Conservation (phyloP, 2,888 invertebrate genomes). For the Mimumesa dahlbomi region DNA sequence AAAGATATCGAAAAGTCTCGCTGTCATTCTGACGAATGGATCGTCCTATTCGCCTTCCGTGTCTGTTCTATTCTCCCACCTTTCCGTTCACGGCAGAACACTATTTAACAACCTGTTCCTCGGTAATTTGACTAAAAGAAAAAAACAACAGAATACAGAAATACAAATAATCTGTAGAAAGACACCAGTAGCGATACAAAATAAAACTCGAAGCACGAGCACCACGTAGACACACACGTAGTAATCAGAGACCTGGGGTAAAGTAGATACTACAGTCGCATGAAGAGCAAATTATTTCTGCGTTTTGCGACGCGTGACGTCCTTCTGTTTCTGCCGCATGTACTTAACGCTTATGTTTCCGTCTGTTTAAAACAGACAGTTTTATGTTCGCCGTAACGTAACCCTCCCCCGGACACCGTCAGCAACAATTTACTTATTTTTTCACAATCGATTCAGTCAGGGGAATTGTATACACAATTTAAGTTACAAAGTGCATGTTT, state of each 20-base stretch:
- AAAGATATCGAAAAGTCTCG: too few species aligned
- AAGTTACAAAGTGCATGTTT: too few species aligned
- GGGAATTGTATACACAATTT: too few species aligned
- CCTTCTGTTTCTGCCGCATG: slow-evolving; percentile 31
- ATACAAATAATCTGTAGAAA: slow-evolving; percentile 7
- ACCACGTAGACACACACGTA: slow-evolving; percentile 31
- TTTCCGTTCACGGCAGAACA: background rate
- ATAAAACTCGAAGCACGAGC: slow-evolving; percentile 41
- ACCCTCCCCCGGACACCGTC: background rate
- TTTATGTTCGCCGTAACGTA: background rate
- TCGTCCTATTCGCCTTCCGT: background rate
- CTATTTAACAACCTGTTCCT: slow-evolving; percentile 1
- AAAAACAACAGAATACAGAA: too few species aligned
- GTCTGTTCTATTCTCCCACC: background rate
- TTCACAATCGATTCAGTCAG: too few species aligned
- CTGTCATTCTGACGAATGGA: too few species aligned
- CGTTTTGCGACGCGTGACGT: slow-evolving; percentile 8
- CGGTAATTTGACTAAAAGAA: background rate
- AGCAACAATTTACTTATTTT: too few species aligned
- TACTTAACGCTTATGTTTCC: slow-evolving; percentile 22
- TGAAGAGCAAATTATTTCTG: slow-evolving; percentile 31
- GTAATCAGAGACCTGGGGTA: slow-evolving; percentile 52
- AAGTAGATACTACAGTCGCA: slow-evolving; percentile 53
- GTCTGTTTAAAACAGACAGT: background rate
- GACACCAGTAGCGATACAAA: slow-evolving; percentile 21